phyloP scores from a whole-genome alignment of 2,797 vertebrate genomes.

The Siniperca scherzeri region DNA sequence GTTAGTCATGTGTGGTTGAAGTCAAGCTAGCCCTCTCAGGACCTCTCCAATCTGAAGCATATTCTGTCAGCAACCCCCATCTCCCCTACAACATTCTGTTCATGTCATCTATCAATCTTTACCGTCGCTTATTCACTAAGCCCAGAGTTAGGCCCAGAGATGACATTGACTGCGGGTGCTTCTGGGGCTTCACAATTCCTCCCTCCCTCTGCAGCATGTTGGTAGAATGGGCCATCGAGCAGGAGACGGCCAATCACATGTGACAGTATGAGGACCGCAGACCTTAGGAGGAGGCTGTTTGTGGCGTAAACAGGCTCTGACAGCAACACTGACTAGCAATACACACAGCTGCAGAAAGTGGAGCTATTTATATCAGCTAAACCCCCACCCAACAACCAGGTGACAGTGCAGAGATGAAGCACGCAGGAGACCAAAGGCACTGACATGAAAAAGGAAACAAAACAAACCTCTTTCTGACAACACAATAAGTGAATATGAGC shows the following conservation, averaged over 20 bases:
- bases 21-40: conserved; percentile 76
- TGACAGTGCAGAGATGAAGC: conserved; percentile 75
- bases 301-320: conserved; percentile 82
- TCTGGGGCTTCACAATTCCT: conserved; percentile 56
- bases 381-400: conserved; percentile 62
- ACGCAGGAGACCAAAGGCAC: conserved; percentile 58
- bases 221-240: conserved; percentile 76
- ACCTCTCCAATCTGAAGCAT: conserved; percentile 77
- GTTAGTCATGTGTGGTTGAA: conserved; percentile 80
- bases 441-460: conserved; percentile 67
- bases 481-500: conserved; percentile 58
- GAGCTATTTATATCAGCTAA: conserved; percentile 81
- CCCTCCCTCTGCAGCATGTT: conserved; percentile 60
- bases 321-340: conserved; percentile 82
- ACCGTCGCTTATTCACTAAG: conserved; percentile 71
- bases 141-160: conserved; percentile 68
- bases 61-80: conserved; percentile 75
- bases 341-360: conserved; percentile 73
- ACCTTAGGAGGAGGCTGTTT: conserved; percentile 79
- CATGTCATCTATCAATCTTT: conserved; percentile 84
- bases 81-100: conserved; percentile 73
- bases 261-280: conserved; percentile 85
- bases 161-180: conserved; percentile 74
- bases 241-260: conserved; percentile 74
- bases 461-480: conserved; percentile 71